Conservation (phyloP, 2,797 vertebrate species). For the Liasis olivaceus region DNA sequence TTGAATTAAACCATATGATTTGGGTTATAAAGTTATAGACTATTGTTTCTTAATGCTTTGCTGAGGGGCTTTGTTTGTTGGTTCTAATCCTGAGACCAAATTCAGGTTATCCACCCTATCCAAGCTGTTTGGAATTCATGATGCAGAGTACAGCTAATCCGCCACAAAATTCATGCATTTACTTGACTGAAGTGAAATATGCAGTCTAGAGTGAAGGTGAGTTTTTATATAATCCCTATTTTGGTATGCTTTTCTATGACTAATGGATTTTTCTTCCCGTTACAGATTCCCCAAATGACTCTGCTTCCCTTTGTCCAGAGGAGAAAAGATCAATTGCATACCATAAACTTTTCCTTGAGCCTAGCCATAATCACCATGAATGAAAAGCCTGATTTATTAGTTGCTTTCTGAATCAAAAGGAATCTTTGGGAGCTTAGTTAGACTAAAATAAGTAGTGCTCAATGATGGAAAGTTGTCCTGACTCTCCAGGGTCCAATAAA, state of each 20-base stretch:
- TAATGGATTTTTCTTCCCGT: neutral
- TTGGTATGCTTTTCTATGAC: neutral
- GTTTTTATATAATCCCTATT: conserved; percentile 1
- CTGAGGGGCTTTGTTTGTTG: neutral
- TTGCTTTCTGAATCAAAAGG: conserved; percentile 22
- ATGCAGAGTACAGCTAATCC: conserved; percentile 18
- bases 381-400: conserved; percentile 26
- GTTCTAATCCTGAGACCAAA: neutral
- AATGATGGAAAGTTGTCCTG: conserved; percentile 32
- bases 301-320: neutral
- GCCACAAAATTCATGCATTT: conserved; percentile 8
- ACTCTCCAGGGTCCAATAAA: neutral
- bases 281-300: conserved; percentile 7
- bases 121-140: conserved; percentile 27
- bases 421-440: conserved; percentile 17
- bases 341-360: neutral
- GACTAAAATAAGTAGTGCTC: conserved; percentile 21
- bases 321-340: neutral
- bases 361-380: accelerated
- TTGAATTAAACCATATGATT: neutral
- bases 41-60: neutral
- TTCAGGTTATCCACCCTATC: conserved; percentile 9
- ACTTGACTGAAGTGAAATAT: neutral
- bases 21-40: neutral
- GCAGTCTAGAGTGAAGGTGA: conserved; percentile 11